These are phyloP conservation scores for Phrynosoma blainvillii DNA, from an alignment of 2,113 vertebrate species.

Conservation along the genomic window DNA sequence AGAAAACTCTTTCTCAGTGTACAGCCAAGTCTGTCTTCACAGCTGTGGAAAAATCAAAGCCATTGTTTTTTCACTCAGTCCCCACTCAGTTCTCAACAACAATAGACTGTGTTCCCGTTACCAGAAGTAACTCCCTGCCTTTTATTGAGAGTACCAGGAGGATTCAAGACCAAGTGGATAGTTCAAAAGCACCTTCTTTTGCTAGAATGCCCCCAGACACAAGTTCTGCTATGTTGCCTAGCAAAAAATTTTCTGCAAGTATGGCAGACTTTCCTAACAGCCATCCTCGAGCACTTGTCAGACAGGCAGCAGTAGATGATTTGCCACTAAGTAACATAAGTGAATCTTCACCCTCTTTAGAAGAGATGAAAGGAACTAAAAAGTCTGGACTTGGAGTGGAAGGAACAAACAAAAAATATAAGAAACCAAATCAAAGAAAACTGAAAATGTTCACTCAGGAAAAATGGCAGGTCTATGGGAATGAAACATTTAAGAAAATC, in stretches of 20 bases:
- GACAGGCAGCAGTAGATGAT: constrained; percentile 92
- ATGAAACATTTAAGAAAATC: constrained; percentile 90
- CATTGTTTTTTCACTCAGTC: constrained; percentile 83
- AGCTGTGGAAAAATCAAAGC: constrained; percentile 72
- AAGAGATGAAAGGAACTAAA: constrained; percentile 69
- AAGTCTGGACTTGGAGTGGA: constrained; percentile 64
- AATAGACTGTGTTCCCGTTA: constrained; percentile 81
- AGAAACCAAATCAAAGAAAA: constrained; percentile 81
- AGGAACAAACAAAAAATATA: constrained; percentile 63
- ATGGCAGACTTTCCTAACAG: constrained; percentile 78
- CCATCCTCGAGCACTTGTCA: constrained; percentile 87
- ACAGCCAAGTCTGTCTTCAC: constrained; percentile 72
- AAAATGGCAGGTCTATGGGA: constrained; percentile 95
- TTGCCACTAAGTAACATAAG: constrained; percentile 69
- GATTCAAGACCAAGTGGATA: constrained; percentile 62
- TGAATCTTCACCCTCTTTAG: constrained; percentile 57
- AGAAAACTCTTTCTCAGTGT: constrained; percentile 62
- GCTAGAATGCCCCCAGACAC: constrained; percentile 56
- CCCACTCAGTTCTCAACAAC: constrained; percentile 86
- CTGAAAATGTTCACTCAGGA: constrained; percentile 90
- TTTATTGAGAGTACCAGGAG: constrained; percentile 75
- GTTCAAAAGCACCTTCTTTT: constrained; percentile 39
- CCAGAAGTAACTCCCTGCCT: constrained; percentile 91
- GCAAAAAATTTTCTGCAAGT: constrained; percentile 66
- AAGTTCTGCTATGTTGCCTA: constrained; percentile 58